Base-by-base conservation (phyloP, 1,140 invertebrate species). In the Araneus ventricosus region DNA sequence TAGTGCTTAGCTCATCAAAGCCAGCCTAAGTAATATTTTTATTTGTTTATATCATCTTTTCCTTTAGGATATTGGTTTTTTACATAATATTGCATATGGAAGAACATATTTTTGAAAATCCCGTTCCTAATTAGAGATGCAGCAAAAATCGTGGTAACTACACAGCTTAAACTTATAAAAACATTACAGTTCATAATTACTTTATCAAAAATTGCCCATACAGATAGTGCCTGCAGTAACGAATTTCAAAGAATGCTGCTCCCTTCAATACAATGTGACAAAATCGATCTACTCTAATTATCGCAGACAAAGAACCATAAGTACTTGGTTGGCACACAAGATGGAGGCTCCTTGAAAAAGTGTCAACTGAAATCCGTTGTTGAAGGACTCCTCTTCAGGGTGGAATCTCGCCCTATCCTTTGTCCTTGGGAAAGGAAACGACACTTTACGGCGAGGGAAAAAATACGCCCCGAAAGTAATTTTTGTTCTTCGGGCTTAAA, bases 251-350 rank as follows among this genome's bases (percentile, higher is more conserved):
- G 30, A 22, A 20, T 4, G 30, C 45, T 52, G 45, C 10, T 75
- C 20, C 30, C 17, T 75, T 34, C 14, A 75, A 34, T 30, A 75
- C 30, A 75, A 37, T 34, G 34, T 75, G 70, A 37, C 70, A 75
- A 75, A 75, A 75, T 75, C 70, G 27, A 37, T 75, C 70, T 75
- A 37, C 70, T 75, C 30, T 75, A 75, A 75, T 75, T 75, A 75
- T 75, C 70, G 27, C 27, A 37, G 70, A 75, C 70, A 75, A 75
- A 75, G 70, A 27, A 17, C 30, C 70, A 20, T 34, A 20, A 34
- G 30, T 37, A 75, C 30, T 20, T 34, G 70, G 30, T 75, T 75
- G 70, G 27, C 27, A 37, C 70, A 75, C 70, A 75, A 75, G 70
- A 75, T 75, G 20, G 70, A 20, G 20, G 30, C 30, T 17, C 70